These are phyloP conservation scores for Ibidorhyncha struthersii DNA, from an alignment of 2,113 vertebrate species.

Conservation along the genomic window DNA sequence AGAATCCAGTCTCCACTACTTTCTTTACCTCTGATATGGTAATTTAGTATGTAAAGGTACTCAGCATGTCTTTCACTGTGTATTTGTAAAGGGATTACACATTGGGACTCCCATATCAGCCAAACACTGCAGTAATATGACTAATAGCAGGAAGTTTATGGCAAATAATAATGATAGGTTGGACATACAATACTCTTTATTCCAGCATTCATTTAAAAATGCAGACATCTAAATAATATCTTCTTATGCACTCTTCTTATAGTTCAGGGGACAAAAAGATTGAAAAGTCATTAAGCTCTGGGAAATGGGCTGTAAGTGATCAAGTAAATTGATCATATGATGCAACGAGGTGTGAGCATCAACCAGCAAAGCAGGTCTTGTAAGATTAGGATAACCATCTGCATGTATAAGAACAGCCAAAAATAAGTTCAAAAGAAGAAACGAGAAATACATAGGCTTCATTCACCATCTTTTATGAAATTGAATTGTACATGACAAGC, in stretches of 20 bases:
- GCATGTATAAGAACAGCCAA: background rate
- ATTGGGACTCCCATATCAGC: background rate
- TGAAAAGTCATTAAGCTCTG: conserved; percentile 15
- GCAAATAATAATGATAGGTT: background rate
- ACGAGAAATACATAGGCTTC: background rate
- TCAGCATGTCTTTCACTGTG: background rate
- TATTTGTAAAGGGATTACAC: background rate
- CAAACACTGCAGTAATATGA: background rate
- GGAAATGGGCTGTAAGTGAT: background rate
- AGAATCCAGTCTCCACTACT: background rate
- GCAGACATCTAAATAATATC: background rate
- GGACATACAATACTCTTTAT: background rate
- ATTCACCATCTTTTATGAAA: background rate
- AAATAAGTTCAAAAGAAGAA: background rate
- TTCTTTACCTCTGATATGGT: background rate
- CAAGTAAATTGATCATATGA: background rate
- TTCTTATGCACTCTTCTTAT: background rate
- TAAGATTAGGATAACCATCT: background rate
- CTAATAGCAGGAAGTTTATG: background rate
- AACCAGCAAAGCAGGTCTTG: background rate
- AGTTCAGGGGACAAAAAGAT: background rate
- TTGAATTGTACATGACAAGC: background rate
- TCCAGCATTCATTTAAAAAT: background rate
- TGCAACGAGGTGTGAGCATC: background rate
- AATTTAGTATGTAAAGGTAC: background rate